phyloP scores from a whole-genome alignment of 2,113 vertebrate genomes.

The Chrysemys picta region DNA sequence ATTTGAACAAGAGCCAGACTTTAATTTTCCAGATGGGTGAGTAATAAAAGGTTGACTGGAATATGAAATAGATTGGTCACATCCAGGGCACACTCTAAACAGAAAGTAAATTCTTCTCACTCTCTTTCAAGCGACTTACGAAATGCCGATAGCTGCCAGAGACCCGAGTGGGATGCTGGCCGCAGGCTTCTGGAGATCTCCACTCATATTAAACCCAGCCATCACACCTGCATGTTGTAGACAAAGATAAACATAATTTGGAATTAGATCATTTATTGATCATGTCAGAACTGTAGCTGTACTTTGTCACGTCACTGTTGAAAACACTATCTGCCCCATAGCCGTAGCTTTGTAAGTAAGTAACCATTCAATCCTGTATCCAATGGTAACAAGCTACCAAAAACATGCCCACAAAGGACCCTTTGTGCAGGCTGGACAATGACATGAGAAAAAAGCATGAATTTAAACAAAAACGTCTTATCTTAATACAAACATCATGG shows the following conservation, averaged over 20 bases:
- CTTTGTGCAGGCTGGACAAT: constrained; percentile 65
- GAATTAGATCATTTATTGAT: neutral
- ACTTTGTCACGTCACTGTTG: neutral
- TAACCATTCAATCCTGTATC: neutral
- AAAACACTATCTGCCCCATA: neutral
- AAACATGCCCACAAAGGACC: constrained; percentile 32
- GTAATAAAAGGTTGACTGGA: constrained; percentile 63
- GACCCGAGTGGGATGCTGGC: constrained; percentile 95
- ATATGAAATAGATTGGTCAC: constrained; percentile 62
- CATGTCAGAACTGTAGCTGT: neutral
- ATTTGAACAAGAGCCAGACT: constrained; percentile 62
- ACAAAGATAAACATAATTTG: constrained; percentile 38
- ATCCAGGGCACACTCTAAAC: constrained; percentile 44
- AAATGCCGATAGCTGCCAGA: constrained; percentile 92
- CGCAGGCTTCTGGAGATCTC: constrained; percentile 92
- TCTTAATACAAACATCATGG: constrained; percentile 50
- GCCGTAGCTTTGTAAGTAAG: neutral
- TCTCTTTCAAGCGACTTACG: constrained; percentile 83
- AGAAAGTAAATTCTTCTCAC: constrained; percentile 7
- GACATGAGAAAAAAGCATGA: neutral
- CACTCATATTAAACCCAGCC: constrained; percentile 99
- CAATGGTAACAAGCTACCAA: constrained; percentile 20
- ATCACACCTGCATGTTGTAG: constrained; percentile 88
- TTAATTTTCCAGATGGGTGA: constrained; percentile 74
- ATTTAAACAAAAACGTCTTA: constrained; percentile 67